These are phyloP conservation scores for Apoda limacodes DNA, from an alignment of 2,888 invertebrate genomes.

Conservation along the genomic window DNA sequence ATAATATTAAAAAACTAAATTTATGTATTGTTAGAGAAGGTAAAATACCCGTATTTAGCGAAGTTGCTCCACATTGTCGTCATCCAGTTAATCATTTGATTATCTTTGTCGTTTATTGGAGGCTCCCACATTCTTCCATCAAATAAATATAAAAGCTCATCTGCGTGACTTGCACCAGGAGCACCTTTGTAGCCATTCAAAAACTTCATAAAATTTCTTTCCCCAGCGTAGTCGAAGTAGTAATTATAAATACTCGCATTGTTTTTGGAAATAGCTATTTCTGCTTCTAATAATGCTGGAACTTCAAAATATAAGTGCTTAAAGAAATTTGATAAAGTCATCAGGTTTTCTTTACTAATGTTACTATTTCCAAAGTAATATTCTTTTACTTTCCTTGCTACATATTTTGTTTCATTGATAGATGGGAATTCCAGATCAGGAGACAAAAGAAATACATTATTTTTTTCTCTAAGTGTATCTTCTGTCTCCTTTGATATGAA, in stretches of 20 bases:
- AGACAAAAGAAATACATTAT: slow-evolving; percentile 43
- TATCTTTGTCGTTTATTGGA: slow-evolving; percentile 30
- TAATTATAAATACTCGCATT: slow-evolving; percentile 42
- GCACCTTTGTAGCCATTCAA: slow-evolving; percentile 29
- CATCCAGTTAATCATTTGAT: slow-evolving; percentile 36
- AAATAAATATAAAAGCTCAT: slow-evolving; percentile 51
- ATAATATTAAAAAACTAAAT: too few relatives aligned
- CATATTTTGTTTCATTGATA: slow-evolving; percentile 31
- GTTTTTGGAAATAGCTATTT: slow-evolving; percentile 24
- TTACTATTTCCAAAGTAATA: slow-evolving; percentile 55
- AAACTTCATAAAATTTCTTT: slow-evolving; percentile 43
- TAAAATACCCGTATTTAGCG: slow-evolving; percentile 48
- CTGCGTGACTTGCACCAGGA: slow-evolving; percentile 46
- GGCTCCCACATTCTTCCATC: slow-evolving; percentile 37
- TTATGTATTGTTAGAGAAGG: background rate
- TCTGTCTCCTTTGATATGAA: slow-evolving; percentile 26
- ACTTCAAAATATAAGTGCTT: slow-evolving; percentile 51
- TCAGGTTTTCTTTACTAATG: slow-evolving; percentile 41
- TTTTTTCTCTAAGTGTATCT: slow-evolving; percentile 30
- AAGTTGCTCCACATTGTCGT: slow-evolving; percentile 55
- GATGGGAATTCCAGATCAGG: slow-evolving; percentile 45
- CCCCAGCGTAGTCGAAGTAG: slow-evolving; percentile 45
- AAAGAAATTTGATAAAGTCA: slow-evolving; percentile 41
- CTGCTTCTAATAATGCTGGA: slow-evolving; percentile 43
- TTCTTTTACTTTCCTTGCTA: slow-evolving; percentile 35